Evolutionary conservation across 2,797 vertebrate genomes (phyloP), one percentile per base, ranked within the genome.

Genomic region (Tachyglossus aculeatus): DNA sequence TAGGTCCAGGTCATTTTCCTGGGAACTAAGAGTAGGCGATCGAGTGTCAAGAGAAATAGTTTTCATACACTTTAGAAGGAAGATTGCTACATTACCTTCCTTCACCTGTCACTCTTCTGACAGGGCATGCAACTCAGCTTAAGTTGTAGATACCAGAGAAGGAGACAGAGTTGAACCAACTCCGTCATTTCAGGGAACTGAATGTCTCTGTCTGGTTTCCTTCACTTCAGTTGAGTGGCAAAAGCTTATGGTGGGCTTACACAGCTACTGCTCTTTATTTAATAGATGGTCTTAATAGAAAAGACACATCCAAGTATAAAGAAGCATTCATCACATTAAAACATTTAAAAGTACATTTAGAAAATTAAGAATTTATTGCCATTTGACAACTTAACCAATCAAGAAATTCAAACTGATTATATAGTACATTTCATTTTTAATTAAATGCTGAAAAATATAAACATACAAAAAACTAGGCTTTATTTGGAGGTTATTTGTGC

Each of bases 91-190:
- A 13, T 56, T 41, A 78, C 80, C 86, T 89, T 88, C 78, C 73
- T 82, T 89, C 82, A 85, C 88, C 88, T 93, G 88, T 89, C 66
- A 77, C 76, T 87, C 55, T 72, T 82, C 50, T 85, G 82, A 88
- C 69, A 84, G 39, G 64, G 78, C 70, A 77, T 1, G 31, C 63
- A 77, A 53, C n/a, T n/a, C 86, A 56, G 25, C 78, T 84, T 87
- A 83, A 82, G 67, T 75, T 77, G 65, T 58, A 55, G 72, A 83
- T 84, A 56, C 63, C 84, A 79, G 58, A 77, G 54, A 32, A 29
- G 4, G 7, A 48, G 21, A 53, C 34, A 44, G 57, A 74, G 25
- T 1, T 0, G 65, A 83, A 69, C 66, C 85, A 89, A 80, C 67
- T 82, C 85, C 74, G 71, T 68, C 43, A 78, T 71, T 76, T 83